A percentile compares a stretch with the other conserved stretches of the same genome.
phyloP scores from a whole-genome alignment of 1,140 invertebrate species.

The Linepithema humile region DNA sequence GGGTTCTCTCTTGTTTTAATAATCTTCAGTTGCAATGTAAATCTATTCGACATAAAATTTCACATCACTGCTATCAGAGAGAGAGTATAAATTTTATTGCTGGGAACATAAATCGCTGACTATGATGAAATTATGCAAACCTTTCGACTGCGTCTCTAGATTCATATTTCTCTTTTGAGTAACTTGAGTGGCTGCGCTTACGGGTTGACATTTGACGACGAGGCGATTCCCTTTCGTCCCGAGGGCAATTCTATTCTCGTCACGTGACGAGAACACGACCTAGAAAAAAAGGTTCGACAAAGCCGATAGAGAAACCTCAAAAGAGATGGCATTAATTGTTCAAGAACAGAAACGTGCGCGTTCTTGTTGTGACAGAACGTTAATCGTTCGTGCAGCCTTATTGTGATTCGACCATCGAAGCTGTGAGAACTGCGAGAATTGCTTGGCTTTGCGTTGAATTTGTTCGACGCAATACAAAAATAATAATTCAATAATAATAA shows the following conservation, averaged over 20 bases:
- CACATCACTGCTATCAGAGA: not conserved
- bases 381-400: conserved; percentile 64
- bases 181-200: conserved; percentile 65
- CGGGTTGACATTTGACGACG: conserved; percentile 69
- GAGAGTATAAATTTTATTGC: not conserved
- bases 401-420: conserved; percentile 51
- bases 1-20: not conserved
- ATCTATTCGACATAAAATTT: not conserved
- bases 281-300: conserved; percentile 59
- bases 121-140: conserved; percentile 28
- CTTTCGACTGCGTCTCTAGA: not conserved
- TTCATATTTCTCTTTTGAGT: conserved; percentile 67
- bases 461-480: not conserved
- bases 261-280: conserved; percentile 51
- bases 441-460: conserved; percentile 1
- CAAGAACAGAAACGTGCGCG: conserved; percentile 49
- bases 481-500: not conserved
- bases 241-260: conserved; percentile 57
- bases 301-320: conserved; percentile 50
- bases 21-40: not conserved
- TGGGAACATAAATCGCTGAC: too few relatives aligned
- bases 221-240: conserved; percentile 61
- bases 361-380: conserved; percentile 66
- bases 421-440: conserved; percentile 52
- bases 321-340: conserved; percentile 71